Conservation (phyloP, 2,888 invertebrate genomes). For the Nycteola revayana region DNA sequence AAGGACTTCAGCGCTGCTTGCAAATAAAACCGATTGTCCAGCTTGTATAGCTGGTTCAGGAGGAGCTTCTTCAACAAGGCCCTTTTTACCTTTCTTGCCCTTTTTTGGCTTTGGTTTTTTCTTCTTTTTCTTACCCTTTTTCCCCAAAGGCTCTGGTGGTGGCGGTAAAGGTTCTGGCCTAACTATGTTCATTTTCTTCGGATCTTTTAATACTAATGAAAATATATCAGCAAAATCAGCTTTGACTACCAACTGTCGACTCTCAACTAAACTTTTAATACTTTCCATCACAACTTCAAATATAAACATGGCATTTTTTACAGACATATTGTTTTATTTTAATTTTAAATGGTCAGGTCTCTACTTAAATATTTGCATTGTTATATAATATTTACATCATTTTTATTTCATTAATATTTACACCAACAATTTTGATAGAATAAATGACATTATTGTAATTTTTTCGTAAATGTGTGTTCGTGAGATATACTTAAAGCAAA, state of each 20-base stretch:
- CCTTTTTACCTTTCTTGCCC: constrained; percentile 51
- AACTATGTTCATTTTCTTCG: constrained; percentile 69
- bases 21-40: constrained; percentile 69
- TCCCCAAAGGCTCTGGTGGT: constrained; percentile 62
- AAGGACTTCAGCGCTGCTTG: constrained; percentile 63
- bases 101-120: constrained; percentile 49
- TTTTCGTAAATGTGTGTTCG: too few species aligned
- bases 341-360: constrained; percentile 9
- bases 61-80: constrained; percentile 47
- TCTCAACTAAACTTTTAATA: constrained; percentile 57
- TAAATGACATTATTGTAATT: not conserved
- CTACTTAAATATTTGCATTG: not conserved
- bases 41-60: constrained; percentile 68
- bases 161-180: constrained; percentile 70
- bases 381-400: not conserved
- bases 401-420: not conserved
- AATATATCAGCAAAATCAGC: constrained; percentile 72
- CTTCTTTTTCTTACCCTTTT: constrained; percentile 52
- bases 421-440: not conserved
- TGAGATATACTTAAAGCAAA: too few species aligned
- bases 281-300: constrained; percentile 71
- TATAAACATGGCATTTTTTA: constrained; percentile 64
- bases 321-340: constrained; percentile 51
- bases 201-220: constrained; percentile 69
- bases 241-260: constrained; percentile 55